Conservation (phyloP, 2,888 invertebrate species). For the Gari tellinella region DNA sequence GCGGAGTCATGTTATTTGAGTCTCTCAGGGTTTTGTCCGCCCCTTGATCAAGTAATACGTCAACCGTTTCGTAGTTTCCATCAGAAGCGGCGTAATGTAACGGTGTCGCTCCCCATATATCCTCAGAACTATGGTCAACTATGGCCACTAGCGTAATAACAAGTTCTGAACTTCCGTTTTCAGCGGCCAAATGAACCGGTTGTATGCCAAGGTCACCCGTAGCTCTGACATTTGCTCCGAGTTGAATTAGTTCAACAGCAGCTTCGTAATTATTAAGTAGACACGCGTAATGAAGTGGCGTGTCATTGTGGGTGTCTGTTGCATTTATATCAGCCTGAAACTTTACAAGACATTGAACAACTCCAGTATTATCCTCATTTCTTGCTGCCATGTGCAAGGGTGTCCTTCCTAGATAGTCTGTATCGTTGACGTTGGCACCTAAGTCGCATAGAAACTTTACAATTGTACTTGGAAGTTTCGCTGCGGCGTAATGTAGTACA, state of each 20-base stretch:
- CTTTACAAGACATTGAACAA: neutral
- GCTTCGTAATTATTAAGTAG: neutral
- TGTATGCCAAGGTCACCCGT: slow-evolving; percentile 27
- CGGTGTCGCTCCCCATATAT: too few species aligned
- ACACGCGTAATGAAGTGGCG: too few species aligned
- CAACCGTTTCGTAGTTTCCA: too few species aligned
- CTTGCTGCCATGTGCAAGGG: slow-evolving; percentile 37
- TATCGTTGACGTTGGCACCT: slow-evolving; percentile 13
- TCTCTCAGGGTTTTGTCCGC: too few species aligned
- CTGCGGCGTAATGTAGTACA: slow-evolving; percentile 30
- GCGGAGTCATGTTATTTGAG: too few species aligned
- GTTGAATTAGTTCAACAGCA: slow-evolving; percentile 8
- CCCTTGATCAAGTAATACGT: too few species aligned
- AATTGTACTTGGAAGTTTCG: neutral
- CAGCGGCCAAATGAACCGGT: slow-evolving; percentile 34
- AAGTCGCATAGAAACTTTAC: neutral
- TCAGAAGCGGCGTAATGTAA: too few species aligned
- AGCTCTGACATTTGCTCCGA: slow-evolving; percentile 11
- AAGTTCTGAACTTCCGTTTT: slow-evolving; percentile 17
- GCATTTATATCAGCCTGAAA: too few species aligned
- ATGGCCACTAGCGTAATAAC: neutral
- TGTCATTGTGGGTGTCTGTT: too few species aligned
- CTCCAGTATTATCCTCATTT: slow-evolving; percentile 17
- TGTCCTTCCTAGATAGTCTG: slow-evolving; percentile 29
- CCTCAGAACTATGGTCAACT: too few species aligned